Conservation (phyloP, 2,888 invertebrate genomes). For the Drosophila nr. perissopoda region DNA sequence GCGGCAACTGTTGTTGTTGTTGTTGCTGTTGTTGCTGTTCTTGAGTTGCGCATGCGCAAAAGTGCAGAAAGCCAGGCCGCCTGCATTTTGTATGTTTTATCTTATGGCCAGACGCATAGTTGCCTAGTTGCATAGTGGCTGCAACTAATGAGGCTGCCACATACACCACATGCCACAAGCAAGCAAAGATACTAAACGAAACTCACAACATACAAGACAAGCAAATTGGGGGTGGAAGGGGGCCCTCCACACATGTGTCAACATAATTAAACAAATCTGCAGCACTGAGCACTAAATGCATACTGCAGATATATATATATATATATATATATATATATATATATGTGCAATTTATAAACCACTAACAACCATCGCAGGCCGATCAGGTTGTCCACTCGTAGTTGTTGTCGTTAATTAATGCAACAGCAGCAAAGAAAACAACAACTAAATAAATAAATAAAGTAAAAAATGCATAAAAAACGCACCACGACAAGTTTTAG, state of each 20-base stretch:
- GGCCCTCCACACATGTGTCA: conserved; percentile 59
- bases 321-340: background rate
- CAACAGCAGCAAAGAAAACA: conserved; percentile 50
- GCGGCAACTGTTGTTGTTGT: conserved; percentile 48
- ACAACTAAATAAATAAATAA: conserved; percentile 36
- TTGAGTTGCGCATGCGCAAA: conserved; percentile 68
- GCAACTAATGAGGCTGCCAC: conserved; percentile 60
- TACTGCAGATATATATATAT: background rate
- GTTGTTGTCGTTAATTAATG: conserved; percentile 67
- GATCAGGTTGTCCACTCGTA: conserved; percentile 36
- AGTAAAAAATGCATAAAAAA: conserved; percentile 42
- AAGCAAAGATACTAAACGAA: conserved; percentile 23
- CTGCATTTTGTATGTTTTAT: conserved; percentile 19
- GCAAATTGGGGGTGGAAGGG: background rate
- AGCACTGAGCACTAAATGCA: conserved; percentile 34
- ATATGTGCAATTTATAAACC: conserved; percentile 13
- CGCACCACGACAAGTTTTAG: conserved; percentile 67
- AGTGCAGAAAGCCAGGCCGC: conserved; percentile 13
- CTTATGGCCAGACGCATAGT: conserved; percentile 41
- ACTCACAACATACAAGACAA: conserved; percentile 4
- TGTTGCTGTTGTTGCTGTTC: conserved; percentile 50
- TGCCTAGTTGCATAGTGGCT: conserved; percentile 39
- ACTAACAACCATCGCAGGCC: conserved; percentile 43
- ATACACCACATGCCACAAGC: conserved; percentile 27
- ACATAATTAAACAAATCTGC: conserved; percentile 73